Evolutionary conservation across 1,140 invertebrate genomes (phyloP).

Genomic region (Zaprionus inermis): DNA sequence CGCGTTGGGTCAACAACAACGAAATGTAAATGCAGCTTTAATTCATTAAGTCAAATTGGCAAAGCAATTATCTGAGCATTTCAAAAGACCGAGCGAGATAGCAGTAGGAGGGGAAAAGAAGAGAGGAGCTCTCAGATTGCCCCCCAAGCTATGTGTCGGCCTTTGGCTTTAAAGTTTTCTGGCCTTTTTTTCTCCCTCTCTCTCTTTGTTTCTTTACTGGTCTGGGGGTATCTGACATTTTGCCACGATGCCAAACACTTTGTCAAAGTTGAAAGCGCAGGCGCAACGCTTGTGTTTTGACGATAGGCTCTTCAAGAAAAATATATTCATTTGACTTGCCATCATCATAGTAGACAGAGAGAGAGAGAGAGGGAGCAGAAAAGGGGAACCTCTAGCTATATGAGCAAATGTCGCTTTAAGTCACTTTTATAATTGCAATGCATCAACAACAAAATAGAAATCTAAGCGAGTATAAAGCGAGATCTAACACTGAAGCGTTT

Average conservation of each 20-base stretch:
- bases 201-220: too few relatives aligned
- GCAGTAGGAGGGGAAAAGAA: not conserved
- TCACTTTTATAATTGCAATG: slow-evolving; percentile 52
- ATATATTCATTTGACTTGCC: slow-evolving; percentile 43
- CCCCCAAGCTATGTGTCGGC: slow-evolving; percentile 26
- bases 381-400: slow-evolving; percentile 5
- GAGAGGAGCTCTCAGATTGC: not conserved
- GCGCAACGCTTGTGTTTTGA: slow-evolving; percentile 32
- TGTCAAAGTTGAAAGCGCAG: slow-evolving; percentile 59
- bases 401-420: slow-evolving; percentile 50
- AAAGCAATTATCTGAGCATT: slow-evolving; percentile 62
- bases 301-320: slow-evolving; percentile 40
- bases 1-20: slow-evolving; percentile 50
- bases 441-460: slow-evolving; percentile 52
- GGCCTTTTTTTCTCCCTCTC: slow-evolving; percentile 1
- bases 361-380: not conserved
- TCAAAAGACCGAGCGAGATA: slow-evolving; percentile 12
- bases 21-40: slow-evolving; percentile 56
- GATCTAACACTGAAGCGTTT: slow-evolving; percentile 1
- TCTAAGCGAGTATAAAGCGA: slow-evolving; percentile 1
- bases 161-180: slow-evolving; percentile 52
- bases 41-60: slow-evolving; percentile 61
- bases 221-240: slow-evolving; percentile 46
- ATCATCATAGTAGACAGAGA: slow-evolving; percentile 9
- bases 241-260: slow-evolving; percentile 56